These are phyloP conservation scores for sheep (Ovis aries) DNA, from an alignment of 2,113 vertebrate genomes.

Conservation along the genomic window ARS-UI_Ramb_v3.0 NC_056078.1:5839001-5839500, in stretches of 20 bases:
- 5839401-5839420: neutral
- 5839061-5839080: neutral
- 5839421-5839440: neutral
- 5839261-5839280: neutral
- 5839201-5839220: neutral
- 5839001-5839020: neutral
- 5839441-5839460: neutral
- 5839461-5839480: neutral
- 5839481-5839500: neutral
- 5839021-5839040: neutral
- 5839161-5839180: rapidly evolving
- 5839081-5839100: neutral
- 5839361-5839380: neutral
- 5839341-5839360: neutral
- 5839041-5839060: neutral
- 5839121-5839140: neutral
- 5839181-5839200: neutral
- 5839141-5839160: neutral
- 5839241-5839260: rapidly evolving
- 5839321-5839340: neutral
- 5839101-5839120: neutral
- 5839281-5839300: neutral
- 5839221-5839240: neutral
- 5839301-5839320: neutral
- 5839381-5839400: neutral